A percentile compares a stretch with the other conserved stretches of the same genome.
These are phyloP conservation scores for Drosophila rhopaloa DNA, from an alignment of 1,140 invertebrate genomes.

Conservation along the genomic window DNA sequence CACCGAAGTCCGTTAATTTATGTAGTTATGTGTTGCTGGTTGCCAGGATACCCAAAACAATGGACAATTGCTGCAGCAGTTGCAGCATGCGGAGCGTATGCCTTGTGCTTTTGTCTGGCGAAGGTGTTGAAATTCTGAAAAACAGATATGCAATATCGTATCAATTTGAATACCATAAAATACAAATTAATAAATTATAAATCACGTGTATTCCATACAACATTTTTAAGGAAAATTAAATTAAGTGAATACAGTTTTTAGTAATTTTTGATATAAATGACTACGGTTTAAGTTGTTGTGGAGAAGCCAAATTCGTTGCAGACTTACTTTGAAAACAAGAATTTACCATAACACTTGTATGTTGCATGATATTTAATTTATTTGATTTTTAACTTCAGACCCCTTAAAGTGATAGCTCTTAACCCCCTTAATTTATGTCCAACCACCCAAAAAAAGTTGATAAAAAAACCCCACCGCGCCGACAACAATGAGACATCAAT, in stretches of 20 bases:
- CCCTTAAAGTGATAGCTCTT: background rate
- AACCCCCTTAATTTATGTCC: background rate
- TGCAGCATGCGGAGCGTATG: slow-evolving; percentile 13
- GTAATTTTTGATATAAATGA: too few relatives aligned
- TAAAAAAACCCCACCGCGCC: slow-evolving; percentile 12
- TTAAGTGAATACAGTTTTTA: too few relatives aligned
- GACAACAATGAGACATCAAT: slow-evolving; percentile 57
- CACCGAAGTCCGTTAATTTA: slow-evolving; percentile 68
- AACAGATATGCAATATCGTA: slow-evolving; percentile 7
- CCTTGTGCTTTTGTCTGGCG: slow-evolving; percentile 14
- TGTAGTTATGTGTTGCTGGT: slow-evolving; percentile 64
- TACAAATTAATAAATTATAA: background rate
- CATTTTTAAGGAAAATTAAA: too few relatives aligned
- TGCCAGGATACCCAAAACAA: slow-evolving; percentile 53
- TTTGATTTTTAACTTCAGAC: slow-evolving; percentile 2
- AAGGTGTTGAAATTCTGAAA: slow-evolving; percentile 62
- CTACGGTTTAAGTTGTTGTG: too few relatives aligned
- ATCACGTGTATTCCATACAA: background rate
- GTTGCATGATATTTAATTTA: background rate
- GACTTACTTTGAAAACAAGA: too few relatives aligned
- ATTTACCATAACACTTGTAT: background rate
- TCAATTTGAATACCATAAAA: slow-evolving; percentile 1
- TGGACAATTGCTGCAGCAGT: slow-evolving; percentile 45
- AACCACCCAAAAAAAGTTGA: slow-evolving; percentile 17
- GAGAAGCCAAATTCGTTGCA: too few relatives aligned